Evolutionary conservation across 2,113 vertebrate species (phyloP), one percentile per base, ranked within the genome.

Genomic region (Onychostoma macrolepis): DNA sequence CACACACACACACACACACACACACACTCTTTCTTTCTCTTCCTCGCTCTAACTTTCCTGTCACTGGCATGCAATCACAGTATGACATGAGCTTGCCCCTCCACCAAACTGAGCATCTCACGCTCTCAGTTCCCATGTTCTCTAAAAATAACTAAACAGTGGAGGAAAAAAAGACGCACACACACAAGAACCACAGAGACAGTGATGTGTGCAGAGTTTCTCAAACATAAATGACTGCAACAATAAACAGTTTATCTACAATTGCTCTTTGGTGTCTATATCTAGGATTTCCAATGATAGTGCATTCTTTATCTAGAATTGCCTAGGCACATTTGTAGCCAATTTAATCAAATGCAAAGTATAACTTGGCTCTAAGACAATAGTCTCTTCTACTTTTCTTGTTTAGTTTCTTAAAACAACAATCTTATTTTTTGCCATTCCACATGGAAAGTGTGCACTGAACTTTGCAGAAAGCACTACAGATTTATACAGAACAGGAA

Each of bases 101-200:
- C 67, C 85, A 86, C 81, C 81, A 84, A 87, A 90, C 87, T 43
- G 80, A 87, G 87, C 67, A 67, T 86, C 81, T 85, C 75, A 63
- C 53, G 48, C 84, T 86, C 67, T 38, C 69, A 75, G 78, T 87
- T 90, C 88, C 88, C 88, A 87, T 87, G 89, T 90, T 89, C 75
- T 88, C 87, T 85, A 89, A 87, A 89, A 90, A 89, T 87, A 89
- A 89, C 78, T 61, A 63, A 86, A 76, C 77, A 67, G 71, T 45
- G 41, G 28, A 69, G 26, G 48, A 33, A 48, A 85, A 63, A 67
- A 33, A 38, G 0, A 24, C 6, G 0, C 21, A n/a, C 15, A 19
- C 17, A 71, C 6, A 79, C 19, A 45, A 67, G 67, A 87, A 80
- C 53, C 81, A 58, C 58, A 88, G 13, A 80, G 50, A 61, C 84